Percentiles rank a stretch among this genome's conserved stretches.
These are phyloP conservation scores for Tokudaia tokunoshimensis DNA, from an alignment of 2,797 vertebrate species.

Conservation along the genomic window DNA sequence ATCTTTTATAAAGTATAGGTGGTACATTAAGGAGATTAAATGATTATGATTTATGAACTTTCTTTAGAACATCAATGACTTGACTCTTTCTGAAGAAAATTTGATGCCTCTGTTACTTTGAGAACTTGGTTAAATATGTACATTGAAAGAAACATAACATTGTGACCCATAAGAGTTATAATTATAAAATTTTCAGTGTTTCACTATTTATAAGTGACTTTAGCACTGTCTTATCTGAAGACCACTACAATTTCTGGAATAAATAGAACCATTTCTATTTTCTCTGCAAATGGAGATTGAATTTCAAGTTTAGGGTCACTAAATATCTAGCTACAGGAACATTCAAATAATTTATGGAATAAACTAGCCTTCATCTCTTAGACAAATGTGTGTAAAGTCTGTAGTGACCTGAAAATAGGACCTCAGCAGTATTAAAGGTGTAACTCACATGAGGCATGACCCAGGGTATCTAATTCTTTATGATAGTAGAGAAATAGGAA, in stretches of 20 bases:
- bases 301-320: neutral
- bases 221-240: neutral
- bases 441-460: too few species aligned
- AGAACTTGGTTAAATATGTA: neutral
- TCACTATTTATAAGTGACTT: conserved; percentile 29
- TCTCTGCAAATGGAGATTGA: conserved; percentile 5
- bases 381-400: neutral
- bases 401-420: neutral
- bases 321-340: neutral
- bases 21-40: conserved; percentile 9
- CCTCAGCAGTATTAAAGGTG: neutral
- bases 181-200: neutral
- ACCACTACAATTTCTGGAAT: neutral
- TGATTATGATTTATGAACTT: neutral
- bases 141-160: neutral
- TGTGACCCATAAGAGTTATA: neutral
- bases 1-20: conserved; percentile 29
- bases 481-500: neutral
- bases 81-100: neutral
- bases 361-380: neutral
- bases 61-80: conserved; percentile 19
- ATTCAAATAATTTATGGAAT: neutral
- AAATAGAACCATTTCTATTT: neutral
- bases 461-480: neutral
- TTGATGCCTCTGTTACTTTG: neutral